These are phyloP conservation scores for Drosophila vallismaia DNA, from an alignment of 2,888 invertebrate species.

Conservation along the genomic window DNA sequence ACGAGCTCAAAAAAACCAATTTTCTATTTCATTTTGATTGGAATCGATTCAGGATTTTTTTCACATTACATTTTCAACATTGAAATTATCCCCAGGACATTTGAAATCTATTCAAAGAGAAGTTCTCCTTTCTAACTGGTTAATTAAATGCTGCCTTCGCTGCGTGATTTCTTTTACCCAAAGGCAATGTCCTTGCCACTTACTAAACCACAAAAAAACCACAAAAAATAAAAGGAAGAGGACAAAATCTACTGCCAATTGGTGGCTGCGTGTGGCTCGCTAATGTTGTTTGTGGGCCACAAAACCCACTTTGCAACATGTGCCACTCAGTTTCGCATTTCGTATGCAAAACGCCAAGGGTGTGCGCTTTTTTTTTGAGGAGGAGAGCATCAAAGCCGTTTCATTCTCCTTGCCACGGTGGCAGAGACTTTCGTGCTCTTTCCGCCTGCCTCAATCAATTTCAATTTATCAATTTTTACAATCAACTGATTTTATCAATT, in stretches of 20 bases:
- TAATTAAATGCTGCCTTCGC: constrained; percentile 55
- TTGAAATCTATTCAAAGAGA: constrained; percentile 8
- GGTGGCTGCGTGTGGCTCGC: constrained; percentile 18
- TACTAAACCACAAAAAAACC: constrained; percentile 12
- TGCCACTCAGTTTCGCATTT: constrained; percentile 15
- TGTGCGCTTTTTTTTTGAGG: constrained; percentile 39
- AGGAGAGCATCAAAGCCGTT: constrained; percentile 6
- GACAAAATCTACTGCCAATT: neutral
- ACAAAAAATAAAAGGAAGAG: neutral
- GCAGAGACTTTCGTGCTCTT: constrained; percentile 2
- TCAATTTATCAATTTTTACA: constrained; percentile 79
- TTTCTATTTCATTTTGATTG: neutral
- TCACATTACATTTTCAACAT: constrained; percentile 18
- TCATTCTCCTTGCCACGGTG: neutral
- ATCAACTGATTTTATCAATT: constrained; percentile 79
- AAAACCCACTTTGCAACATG: constrained; percentile 32
- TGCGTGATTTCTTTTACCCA: constrained; percentile 26
- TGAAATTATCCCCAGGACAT: constrained; percentile 11
- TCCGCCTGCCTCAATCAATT: constrained; percentile 71
- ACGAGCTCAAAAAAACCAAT: no score
- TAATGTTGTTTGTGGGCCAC: constrained; percentile 52
- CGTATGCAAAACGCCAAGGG: constrained; percentile 40
- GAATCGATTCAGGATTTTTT: neutral
- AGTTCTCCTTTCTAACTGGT: constrained; percentile 36
- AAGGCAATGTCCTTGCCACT: constrained; percentile 25